phyloP scores from a whole-genome alignment of 2,888 invertebrate species.

The Candidula unifasciata region DNA sequence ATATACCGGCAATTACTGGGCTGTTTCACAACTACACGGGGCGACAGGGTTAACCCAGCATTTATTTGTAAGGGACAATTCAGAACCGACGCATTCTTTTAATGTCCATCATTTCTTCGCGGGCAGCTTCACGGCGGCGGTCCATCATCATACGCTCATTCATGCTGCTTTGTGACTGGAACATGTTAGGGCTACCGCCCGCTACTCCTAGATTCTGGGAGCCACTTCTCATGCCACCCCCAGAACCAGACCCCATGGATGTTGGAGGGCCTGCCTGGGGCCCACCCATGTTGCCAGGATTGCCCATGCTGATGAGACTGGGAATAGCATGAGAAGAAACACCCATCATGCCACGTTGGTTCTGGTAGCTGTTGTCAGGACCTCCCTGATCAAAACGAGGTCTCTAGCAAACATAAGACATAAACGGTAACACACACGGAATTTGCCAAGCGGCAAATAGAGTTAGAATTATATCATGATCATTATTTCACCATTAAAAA shows the following conservation, averaged over 20 bases:
- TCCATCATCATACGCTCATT: slow-evolving; percentile 40
- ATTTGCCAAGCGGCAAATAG: neutral
- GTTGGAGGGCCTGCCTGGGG: slow-evolving; percentile 32
- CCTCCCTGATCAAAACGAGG: slow-evolving; percentile 59
- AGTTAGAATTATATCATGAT: no score
- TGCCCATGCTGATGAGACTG: slow-evolving; percentile 51
- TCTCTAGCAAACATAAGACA: slow-evolving; percentile 49
- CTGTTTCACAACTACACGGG: no score
- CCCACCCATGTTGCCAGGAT: slow-evolving; percentile 44
- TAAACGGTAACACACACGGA: neutral
- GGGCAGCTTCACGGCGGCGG: slow-evolving; percentile 38
- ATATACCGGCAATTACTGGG: neutral
- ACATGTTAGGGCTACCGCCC: slow-evolving; percentile 17
- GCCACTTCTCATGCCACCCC: slow-evolving; percentile 7
- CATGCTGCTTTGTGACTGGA: slow-evolving; percentile 9
- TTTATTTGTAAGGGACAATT: neutral
- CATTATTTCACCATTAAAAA: neutral
- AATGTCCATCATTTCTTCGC: slow-evolving; percentile 15
- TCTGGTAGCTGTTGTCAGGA: slow-evolving; percentile 56
- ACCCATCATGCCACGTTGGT: slow-evolving; percentile 54
- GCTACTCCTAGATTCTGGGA: slow-evolving; percentile 2
- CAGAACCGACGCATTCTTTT: slow-evolving; percentile 43
- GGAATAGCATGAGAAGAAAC: slow-evolving; percentile 52
- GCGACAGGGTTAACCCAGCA: no score
- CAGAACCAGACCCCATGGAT: slow-evolving; percentile 12